phyloP scores from a whole-genome alignment of 2,113 vertebrate species.

The Neogobius melanostomus region DNA sequence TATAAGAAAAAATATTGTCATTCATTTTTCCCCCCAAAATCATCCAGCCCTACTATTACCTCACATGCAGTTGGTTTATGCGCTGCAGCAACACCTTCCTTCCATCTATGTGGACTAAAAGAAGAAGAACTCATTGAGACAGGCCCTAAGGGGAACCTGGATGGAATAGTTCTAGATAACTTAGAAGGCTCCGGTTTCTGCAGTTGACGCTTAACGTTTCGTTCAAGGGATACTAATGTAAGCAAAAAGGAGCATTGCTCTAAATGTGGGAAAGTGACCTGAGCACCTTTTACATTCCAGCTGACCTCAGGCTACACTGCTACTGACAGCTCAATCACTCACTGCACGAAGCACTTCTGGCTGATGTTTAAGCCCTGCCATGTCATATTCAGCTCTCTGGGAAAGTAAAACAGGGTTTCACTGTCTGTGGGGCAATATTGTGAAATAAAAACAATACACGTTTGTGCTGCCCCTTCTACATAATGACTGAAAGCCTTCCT shows the following conservation, averaged over 20 bases:
- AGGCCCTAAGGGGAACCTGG: slow-evolving; percentile 14
- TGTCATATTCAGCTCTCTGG: neutral
- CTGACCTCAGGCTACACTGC: slow-evolving; percentile 23
- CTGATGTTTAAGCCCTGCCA: slow-evolving; percentile 13
- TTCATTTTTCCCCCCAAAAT: neutral
- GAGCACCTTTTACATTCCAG: slow-evolving; percentile 34
- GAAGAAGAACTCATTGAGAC: neutral
- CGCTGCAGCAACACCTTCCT: neutral
- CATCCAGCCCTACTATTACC: neutral
- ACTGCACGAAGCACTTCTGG: slow-evolving; percentile 11
- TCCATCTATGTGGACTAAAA: neutral
- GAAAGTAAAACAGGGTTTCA: no score
- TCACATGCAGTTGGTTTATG: neutral
- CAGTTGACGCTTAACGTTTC: slow-evolving; percentile 3
- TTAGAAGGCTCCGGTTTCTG: slow-evolving; percentile 13
- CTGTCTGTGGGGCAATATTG: no score
- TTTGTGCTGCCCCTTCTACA: no score
- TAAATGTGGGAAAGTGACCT: slow-evolving; percentile 35
- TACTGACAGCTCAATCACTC: slow-evolving; percentile 52
- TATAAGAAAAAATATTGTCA: no score
- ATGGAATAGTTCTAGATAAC: slow-evolving; percentile 30
- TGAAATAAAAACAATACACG: no score
- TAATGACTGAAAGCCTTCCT: no score
- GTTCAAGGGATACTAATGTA: slow-evolving; percentile 28
- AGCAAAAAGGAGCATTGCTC: slow-evolving; percentile 21